These are phyloP conservation scores for Darevskia nairensis DNA, from an alignment of 2,797 vertebrate genomes.

Conservation along the genomic window DNA sequence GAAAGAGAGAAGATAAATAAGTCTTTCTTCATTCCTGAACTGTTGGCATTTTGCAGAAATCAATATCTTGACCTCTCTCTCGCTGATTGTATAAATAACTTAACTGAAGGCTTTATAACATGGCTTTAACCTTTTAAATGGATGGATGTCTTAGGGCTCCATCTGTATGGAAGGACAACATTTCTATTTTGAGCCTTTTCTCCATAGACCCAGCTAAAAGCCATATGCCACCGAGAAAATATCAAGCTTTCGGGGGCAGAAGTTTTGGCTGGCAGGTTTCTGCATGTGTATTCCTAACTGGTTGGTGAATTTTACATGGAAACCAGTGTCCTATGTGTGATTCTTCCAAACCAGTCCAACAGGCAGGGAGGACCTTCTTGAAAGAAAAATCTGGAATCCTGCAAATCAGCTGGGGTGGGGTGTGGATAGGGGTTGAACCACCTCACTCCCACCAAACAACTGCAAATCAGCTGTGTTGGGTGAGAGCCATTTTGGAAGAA, in stretches of 20 bases:
- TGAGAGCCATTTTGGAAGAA: not conserved
- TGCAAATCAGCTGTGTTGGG: not conserved
- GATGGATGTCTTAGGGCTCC: not conserved
- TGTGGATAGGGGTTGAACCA: not conserved
- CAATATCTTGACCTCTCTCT: slow-evolving; percentile 38
- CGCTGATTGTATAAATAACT: slow-evolving; percentile 15
- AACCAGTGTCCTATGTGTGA: not conserved
- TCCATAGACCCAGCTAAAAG: not conserved
- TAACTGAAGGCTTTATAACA: not conserved
- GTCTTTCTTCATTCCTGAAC: slow-evolving; percentile 44
- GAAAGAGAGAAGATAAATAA: slow-evolving; percentile 53
- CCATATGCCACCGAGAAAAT: not conserved
- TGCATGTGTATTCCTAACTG: not conserved
- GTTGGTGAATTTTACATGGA: not conserved
- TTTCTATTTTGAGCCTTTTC: not conserved
- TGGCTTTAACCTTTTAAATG: slow-evolving; percentile 34
- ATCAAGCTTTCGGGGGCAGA: not conserved
- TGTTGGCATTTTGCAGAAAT: slow-evolving; percentile 46
- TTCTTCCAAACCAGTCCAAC: not conserved
- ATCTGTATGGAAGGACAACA: not conserved
- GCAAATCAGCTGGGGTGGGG: not conserved
- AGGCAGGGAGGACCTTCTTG: not conserved
- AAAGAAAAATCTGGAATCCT: not conserved
- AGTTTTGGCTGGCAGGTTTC: not conserved
- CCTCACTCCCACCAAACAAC: not conserved